Percentiles rank a stretch among this genome's conserved stretches.
Conservation (phyloP, 2,888 invertebrate genomes). For the Clostera curtula region DNA sequence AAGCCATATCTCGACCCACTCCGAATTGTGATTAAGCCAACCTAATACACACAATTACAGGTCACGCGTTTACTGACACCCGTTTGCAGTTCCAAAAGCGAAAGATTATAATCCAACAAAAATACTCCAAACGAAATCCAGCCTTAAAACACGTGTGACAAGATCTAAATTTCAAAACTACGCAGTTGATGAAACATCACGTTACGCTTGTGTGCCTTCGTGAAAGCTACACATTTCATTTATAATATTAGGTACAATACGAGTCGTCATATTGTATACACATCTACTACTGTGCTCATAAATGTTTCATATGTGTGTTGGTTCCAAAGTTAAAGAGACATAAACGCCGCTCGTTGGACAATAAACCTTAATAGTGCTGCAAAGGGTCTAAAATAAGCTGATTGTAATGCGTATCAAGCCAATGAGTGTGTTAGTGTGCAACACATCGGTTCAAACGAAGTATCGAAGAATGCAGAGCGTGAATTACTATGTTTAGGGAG, state of each 20-base stretch:
- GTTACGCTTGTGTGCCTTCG: constrained; percentile 60
- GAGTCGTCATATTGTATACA: constrained; percentile 68
- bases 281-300: constrained; percentile 58
- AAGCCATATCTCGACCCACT: constrained; percentile 70
- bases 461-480: constrained; percentile 72
- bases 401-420: constrained; percentile 34
- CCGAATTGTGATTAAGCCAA: constrained; percentile 74
- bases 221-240: constrained; percentile 75
- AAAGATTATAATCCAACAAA: constrained; percentile 23
- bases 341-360: constrained; percentile 20
- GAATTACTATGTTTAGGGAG: constrained; percentile 71
- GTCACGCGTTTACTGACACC: constrained; percentile 69
- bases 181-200: constrained; percentile 33
- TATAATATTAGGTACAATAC: constrained; percentile 68
- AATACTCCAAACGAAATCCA: constrained; percentile 21
- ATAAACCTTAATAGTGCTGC: constrained; percentile 14
- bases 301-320: constrained; percentile 53
- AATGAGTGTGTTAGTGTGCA: constrained; percentile 58
- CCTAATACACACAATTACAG: constrained; percentile 75
- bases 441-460: constrained; percentile 53
- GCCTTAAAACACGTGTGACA: background rate
- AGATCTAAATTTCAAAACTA: constrained; percentile 17
- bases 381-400: constrained; percentile 21
- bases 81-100: constrained; percentile 30
- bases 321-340: constrained; percentile 25